Evolutionary conservation across 92 coral and sea anemone species (phyloP).

Genomic region (Bergia sp.): DNA sequence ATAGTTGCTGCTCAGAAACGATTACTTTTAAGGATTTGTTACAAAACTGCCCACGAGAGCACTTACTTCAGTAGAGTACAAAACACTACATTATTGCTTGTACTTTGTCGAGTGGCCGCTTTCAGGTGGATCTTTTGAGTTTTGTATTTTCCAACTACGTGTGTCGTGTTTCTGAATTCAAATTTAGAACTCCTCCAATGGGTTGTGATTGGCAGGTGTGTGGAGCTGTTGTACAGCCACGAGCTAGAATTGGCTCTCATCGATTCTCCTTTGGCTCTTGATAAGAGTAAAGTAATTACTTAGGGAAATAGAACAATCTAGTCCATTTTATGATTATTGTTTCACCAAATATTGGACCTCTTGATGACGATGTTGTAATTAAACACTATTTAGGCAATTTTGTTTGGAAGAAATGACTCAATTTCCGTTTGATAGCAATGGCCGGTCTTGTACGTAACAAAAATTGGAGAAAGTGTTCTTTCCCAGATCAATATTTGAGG

Average conservation of each 20-base stretch:
- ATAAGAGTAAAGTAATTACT: neutral
- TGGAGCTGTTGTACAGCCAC: too few species aligned
- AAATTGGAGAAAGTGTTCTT: neutral
- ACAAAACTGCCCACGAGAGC: neutral
- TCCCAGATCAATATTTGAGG: conserved; percentile 35
- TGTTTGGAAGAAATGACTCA: neutral
- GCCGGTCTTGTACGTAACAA: neutral
- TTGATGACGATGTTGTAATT: neutral
- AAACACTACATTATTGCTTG: neutral
- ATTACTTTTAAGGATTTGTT: neutral
- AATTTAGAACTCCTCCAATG: neutral
- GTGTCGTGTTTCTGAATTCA: neutral
- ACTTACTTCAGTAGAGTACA: neutral
- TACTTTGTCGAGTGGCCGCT: neutral
- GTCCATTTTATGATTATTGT: neutral
- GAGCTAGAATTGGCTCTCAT: neutral
- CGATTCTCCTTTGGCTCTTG: neutral
- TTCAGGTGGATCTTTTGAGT: neutral
- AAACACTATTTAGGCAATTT: conserved; percentile 7
- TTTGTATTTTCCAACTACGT: too few species aligned
- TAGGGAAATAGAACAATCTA: neutral
- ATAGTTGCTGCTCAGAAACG: neutral
- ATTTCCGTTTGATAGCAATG: neutral
- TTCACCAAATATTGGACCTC: neutral
- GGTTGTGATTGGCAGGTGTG: neutral